phyloP scores from a whole-genome alignment of 2,113 vertebrate genomes.

The Sceloporus undulatus region DNA sequence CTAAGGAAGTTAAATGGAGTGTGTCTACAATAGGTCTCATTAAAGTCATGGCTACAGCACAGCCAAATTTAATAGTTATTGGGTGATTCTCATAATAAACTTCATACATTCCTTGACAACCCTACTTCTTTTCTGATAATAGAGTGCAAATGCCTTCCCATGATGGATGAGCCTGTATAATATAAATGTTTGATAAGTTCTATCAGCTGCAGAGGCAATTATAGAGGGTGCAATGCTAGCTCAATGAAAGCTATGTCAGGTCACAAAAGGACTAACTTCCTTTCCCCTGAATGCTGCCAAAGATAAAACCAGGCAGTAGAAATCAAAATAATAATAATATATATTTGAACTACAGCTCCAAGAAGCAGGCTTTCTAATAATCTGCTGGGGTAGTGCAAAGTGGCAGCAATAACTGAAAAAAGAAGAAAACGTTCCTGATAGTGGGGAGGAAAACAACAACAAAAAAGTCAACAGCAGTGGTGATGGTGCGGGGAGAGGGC shows the following conservation, averaged over 20 bases:
- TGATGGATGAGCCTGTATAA: constrained; percentile 1
- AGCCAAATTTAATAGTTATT: constrained; percentile 15
- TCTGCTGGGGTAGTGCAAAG: too few species aligned
- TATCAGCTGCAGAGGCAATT: not conserved
- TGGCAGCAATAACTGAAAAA: too few species aligned
- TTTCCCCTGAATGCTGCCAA: not conserved
- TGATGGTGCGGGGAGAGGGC: too few species aligned
- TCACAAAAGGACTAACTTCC: not conserved
- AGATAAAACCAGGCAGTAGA: not conserved
- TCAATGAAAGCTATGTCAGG: not conserved
- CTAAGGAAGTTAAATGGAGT: constrained; percentile 22
- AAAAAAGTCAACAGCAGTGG: too few species aligned
- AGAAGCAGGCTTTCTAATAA: too few species aligned
- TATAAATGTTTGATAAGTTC: not conserved
- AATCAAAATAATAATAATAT: too few species aligned
- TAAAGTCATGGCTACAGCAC: not conserved
- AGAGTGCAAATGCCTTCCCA: not conserved
- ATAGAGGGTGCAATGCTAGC: not conserved
- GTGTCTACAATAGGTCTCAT: constrained; percentile 3
- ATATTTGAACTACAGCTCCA: too few species aligned
- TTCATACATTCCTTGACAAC: not conserved
- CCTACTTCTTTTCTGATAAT: not conserved
- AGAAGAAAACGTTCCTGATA: too few species aligned
- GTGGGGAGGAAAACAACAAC: too few species aligned
- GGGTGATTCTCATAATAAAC: not conserved